Base-by-base conservation (phyloP, 2,113 vertebrate species). In the Pollimyrus isidori region DNA sequence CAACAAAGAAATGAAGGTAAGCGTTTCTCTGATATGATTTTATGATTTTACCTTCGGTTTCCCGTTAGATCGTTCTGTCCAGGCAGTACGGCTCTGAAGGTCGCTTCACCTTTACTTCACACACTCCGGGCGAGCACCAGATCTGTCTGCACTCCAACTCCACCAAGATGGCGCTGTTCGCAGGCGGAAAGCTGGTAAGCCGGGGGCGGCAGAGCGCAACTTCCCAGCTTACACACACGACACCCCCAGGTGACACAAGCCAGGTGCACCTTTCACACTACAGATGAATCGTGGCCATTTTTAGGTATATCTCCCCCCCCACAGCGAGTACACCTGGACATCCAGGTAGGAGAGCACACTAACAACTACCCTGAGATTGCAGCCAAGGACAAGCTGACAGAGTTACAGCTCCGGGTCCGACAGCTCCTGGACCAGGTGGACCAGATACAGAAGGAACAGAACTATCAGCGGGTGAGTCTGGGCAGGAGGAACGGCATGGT, bases 331-430 rank as follows among this genome's bases (percentile, higher is more conserved):
- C 97, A 99, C 91, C 93, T 99, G 90, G 97, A 98, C 86, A 98
- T 99, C 91, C 98, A 98, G 93, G 97, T 98, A 0, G 98, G 98
- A 0, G 97, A 99, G 89, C 98, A 99, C 56, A 97, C 98, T 92
- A 99, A 99, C 93, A 98, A 99, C 92, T 99, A 99, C 91, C 98
- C 98, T 0, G 98, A 99, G 90, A 99, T 99, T 0, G 98, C 98
- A 0, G 98, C 98, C 1, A 98, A 98, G 90, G 98, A 99, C 94
- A 99, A 98, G 62, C 96, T 99, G 90, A 97, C 97, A 0, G 98
- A 99, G 92, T 94, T 99, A 89, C 98, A 99, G 95, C 96, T 99
- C 30, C 94, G 98, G 0, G 97, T 96, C 0, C 94, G 98, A 10
- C 98, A 99, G 93, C 94, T 99, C 23, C 96, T 98, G 13, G 98